These are phyloP conservation scores for Trichomycterus rosablanca DNA, from an alignment of 2,113 vertebrate species.

Conservation along the genomic window DNA sequence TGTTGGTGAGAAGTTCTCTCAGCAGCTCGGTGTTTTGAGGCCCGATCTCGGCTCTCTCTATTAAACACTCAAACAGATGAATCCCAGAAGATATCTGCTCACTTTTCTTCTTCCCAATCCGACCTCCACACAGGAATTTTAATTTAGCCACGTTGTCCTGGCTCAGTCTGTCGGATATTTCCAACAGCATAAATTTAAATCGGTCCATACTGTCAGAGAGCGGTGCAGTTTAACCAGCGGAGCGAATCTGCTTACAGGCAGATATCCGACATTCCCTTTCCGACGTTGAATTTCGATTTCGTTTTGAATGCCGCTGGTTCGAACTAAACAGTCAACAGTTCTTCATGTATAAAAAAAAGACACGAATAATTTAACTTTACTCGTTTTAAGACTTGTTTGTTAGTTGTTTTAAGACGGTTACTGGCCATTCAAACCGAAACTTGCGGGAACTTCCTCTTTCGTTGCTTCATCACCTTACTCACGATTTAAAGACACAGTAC, in stretches of 20 bases:
- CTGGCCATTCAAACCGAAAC: neutral
- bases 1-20: rapidly evolving
- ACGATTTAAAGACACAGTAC: neutral
- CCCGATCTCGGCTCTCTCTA: constrained; percentile 51
- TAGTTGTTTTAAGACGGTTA: no score
- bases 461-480: neutral
- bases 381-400: no score
- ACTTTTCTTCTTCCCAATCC: constrained; percentile 53
- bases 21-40: neutral
- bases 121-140: constrained; percentile 58
- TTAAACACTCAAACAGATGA: constrained; percentile 58
- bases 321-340: no score
- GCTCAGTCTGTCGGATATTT: constrained; percentile 55
- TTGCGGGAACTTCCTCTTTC: neutral
- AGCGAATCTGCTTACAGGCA: neutral
- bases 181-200: constrained; percentile 54
- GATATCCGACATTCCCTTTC: neutral
- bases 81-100: constrained; percentile 42
- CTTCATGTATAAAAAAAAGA: no score
- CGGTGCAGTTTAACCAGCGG: no score
- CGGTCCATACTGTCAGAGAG: constrained; percentile 35
- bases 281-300: constrained; percentile 6
- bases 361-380: no score
- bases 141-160: constrained; percentile 1
- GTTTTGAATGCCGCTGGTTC: neutral